These are phyloP conservation scores for Drosophila repletoides DNA, from an alignment of 1,140 invertebrate species.

Conservation along the genomic window DNA sequence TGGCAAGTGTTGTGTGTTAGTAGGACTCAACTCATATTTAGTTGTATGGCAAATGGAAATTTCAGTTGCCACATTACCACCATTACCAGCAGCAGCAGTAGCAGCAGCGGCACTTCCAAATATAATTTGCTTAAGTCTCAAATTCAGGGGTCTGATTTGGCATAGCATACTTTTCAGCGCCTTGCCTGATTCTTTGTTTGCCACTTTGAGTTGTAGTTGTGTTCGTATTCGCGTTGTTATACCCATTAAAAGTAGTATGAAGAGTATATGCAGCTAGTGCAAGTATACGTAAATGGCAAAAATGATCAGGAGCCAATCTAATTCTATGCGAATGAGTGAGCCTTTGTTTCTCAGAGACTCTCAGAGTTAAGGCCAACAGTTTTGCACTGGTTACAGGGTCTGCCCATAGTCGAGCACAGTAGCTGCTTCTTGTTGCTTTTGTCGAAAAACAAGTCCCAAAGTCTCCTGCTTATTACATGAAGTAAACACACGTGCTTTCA, in stretches of 20 bases:
- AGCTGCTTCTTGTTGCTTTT: not conserved
- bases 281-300: too few relatives aligned
- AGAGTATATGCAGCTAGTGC: too few relatives aligned
- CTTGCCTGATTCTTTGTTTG: slow-evolving; percentile 55
- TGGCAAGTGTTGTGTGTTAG: too few relatives aligned
- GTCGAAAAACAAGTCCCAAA: slow-evolving; percentile 56
- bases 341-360: too few relatives aligned
- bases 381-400: too few relatives aligned
- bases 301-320: too few relatives aligned
- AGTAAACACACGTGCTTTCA: slow-evolving; percentile 53
- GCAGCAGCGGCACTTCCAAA: too few relatives aligned
- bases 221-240: not conserved
- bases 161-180: slow-evolving; percentile 52
- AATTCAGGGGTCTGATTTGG: slow-evolving; percentile 70
- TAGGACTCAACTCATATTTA: not conserved
- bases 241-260: too few relatives aligned
- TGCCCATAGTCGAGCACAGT: too few relatives aligned
- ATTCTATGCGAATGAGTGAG: too few relatives aligned
- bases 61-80: not conserved
- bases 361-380: too few relatives aligned
- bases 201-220: slow-evolving; percentile 35
- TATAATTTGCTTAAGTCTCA: slow-evolving; percentile 56
- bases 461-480: slow-evolving; percentile 70
- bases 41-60: not conserved
- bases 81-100: too few relatives aligned